phyloP scores from a whole-genome alignment of 2,888 invertebrate species.

The Oxystoma pomonae region DNA sequence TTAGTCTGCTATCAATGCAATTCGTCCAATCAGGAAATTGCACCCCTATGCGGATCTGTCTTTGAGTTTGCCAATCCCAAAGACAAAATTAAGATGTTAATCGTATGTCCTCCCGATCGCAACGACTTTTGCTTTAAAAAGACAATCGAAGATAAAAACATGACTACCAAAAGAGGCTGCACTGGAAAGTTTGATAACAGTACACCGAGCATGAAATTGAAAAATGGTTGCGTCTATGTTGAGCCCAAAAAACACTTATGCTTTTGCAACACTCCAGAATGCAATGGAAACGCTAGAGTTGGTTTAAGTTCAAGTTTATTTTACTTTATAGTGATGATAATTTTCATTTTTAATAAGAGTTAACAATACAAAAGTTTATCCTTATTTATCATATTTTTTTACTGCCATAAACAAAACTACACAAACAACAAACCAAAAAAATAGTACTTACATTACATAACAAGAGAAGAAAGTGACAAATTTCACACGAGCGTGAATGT shows the following conservation, averaged over 20 bases:
- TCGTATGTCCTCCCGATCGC: conserved; percentile 27
- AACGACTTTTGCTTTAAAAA: conserved; percentile 28
- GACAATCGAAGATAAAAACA: conserved; percentile 3
- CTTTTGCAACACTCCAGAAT: conserved; percentile 28
- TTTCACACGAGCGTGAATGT: too few species aligned
- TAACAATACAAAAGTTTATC: not conserved
- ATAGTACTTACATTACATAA: too few species aligned
- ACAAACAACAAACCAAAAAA: too few species aligned
- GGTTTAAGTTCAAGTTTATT: not conserved
- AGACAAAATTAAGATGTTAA: conserved; percentile 21
- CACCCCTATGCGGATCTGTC: conserved; percentile 26
- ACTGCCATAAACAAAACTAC: too few species aligned
- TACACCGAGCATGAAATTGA: conserved; percentile 18
- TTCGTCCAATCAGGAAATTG: conserved; percentile 19
- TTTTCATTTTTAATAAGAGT: not conserved
- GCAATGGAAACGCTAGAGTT: conserved; percentile 20
- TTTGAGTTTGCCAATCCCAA: conserved; percentile 23
- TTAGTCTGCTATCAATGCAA: conserved; percentile 31
- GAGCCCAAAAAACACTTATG: conserved; percentile 22
- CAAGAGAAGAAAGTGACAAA: too few species aligned
- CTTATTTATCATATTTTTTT: not conserved
- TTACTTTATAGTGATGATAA: not conserved
- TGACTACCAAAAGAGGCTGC: conserved; percentile 26
- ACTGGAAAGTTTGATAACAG: conserved; percentile 18
- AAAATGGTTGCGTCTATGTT: conserved; percentile 23